Conservation (phyloP, 2,888 invertebrate species). For the Phortica okadai region DNA sequence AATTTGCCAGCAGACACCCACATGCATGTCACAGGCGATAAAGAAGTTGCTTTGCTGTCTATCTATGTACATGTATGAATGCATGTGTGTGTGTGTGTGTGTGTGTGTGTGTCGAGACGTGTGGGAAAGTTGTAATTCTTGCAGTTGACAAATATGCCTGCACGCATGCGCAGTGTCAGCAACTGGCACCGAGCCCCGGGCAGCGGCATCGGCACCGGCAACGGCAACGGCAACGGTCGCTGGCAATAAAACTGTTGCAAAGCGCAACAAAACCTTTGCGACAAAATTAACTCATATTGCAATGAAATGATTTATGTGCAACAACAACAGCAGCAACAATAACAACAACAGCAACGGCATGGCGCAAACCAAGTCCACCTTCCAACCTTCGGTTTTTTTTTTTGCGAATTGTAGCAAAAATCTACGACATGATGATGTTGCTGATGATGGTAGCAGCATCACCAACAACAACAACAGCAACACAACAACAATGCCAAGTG, state of each 20-base stretch:
- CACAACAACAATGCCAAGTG: constrained; percentile 33
- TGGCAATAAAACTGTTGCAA: constrained; percentile 19
- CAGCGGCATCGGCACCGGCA: constrained; percentile 3
- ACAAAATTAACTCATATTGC: constrained; percentile 68
- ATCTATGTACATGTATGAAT: neutral
- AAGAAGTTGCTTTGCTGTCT: constrained; percentile 11
- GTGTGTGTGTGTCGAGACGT: constrained; percentile 41
- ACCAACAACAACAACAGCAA: constrained; percentile 35
- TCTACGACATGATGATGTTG: constrained; percentile 36
- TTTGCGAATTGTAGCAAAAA: constrained; percentile 46
- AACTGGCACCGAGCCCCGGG: neutral
- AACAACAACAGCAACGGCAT: constrained; percentile 49
- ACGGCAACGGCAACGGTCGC: neutral
- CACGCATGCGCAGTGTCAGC: constrained; percentile 22
- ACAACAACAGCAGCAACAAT: constrained; percentile 35
- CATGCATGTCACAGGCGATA: constrained; percentile 21
- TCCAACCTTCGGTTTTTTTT: neutral
- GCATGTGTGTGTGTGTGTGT: constrained; percentile 39
- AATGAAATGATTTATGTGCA: constrained; percentile 40
- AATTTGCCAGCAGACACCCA: constrained; percentile 28
- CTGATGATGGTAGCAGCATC: constrained; percentile 25
- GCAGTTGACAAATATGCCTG: constrained; percentile 68
- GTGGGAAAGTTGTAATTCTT: constrained; percentile 68
- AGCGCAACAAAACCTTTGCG: constrained; percentile 18
- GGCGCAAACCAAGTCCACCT: constrained; percentile 42